phyloP scores from a whole-genome alignment of 2,888 invertebrate species.

The Caenorhabditis sinica region DNA sequence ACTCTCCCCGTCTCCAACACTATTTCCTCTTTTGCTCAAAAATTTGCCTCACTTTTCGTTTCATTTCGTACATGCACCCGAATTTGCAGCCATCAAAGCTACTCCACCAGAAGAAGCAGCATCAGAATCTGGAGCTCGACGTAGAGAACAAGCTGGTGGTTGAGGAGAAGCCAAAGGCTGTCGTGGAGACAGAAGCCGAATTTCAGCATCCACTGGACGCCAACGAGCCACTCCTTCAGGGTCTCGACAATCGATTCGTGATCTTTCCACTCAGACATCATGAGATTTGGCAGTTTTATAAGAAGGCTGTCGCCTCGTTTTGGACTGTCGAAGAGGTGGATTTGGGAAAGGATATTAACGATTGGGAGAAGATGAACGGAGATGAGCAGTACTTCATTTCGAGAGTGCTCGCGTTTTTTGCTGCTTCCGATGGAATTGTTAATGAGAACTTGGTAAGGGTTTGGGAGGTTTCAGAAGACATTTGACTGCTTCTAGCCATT shows the following conservation, averaged over 20 bases:
- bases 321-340: slow-evolving; percentile 96
- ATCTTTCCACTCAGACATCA: slow-evolving; percentile 89
- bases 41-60: no score
- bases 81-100: slow-evolving; percentile 37
- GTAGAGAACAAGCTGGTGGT: background rate
- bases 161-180: slow-evolving; percentile 28
- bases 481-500: no score
- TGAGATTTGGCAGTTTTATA: slow-evolving; percentile 96
- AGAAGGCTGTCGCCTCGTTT: slow-evolving; percentile 98
- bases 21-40: no score
- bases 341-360: slow-evolving; percentile 88
- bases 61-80: background rate
- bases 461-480: no score
- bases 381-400: slow-evolving; percentile 96
- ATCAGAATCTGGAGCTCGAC: background rate
- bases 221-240: slow-evolving; percentile 91
- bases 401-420: slow-evolving; percentile 98
- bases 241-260: slow-evolving; percentile 88
- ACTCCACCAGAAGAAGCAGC: slow-evolving; percentile 4
- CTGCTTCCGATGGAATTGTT: slow-evolving; percentile 99
- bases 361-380: slow-evolving; percentile 92
- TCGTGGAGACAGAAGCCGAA: slow-evolving; percentile 13
- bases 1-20: background rate
- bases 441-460: slow-evolving; percentile 93
- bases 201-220: slow-evolving; percentile 58